Percentiles rank a stretch among this genome's conserved stretches.
These are phyloP conservation scores for Cyanoderma ruficeps DNA, from an alignment of 2,113 vertebrate species.

Conservation along the genomic window DNA sequence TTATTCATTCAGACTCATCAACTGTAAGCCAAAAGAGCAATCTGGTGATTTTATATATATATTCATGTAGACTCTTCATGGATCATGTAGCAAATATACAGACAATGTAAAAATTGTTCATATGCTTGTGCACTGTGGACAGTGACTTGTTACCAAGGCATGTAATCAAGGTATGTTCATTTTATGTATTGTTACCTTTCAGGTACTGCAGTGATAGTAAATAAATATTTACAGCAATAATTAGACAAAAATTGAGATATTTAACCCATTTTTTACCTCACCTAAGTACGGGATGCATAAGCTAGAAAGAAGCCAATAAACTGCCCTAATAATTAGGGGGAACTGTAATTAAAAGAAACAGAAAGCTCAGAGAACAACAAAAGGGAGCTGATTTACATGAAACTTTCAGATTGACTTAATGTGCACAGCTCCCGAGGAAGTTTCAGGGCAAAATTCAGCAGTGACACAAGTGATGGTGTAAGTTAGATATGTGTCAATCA, in stretches of 20 bases:
- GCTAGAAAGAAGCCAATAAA: not conserved
- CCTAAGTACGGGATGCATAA: not conserved
- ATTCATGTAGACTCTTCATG: not conserved
- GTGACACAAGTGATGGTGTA: slow-evolving; percentile 50
- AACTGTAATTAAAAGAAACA: not conserved
- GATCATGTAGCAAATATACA: not conserved
- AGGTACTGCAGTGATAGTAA: not conserved
- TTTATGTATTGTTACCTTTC: not conserved
- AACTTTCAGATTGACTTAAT: slow-evolving; percentile 42
- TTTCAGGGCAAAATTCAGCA: slow-evolving; percentile 60
- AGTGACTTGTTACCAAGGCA: not conserved
- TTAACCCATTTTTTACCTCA: not conserved
- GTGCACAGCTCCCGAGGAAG: slow-evolving; percentile 3
- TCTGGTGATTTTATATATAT: slow-evolving; percentile 48
- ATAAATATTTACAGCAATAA: not conserved
- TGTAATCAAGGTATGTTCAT: not conserved
- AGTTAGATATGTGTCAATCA: slow-evolving; percentile 66
- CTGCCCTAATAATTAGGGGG: not conserved
- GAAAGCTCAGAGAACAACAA: slow-evolving; percentile 14
- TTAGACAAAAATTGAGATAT: not conserved
- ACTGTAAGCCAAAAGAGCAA: slow-evolving; percentile 61
- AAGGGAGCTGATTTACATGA: slow-evolving; percentile 28
- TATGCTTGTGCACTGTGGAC: not conserved
- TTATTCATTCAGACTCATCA: slow-evolving; percentile 60
- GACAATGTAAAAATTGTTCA: not conserved